Evolutionary conservation across 1,140 invertebrate genomes (phyloP).

Genomic region (Diabrotica undecimpunctata): DNA sequence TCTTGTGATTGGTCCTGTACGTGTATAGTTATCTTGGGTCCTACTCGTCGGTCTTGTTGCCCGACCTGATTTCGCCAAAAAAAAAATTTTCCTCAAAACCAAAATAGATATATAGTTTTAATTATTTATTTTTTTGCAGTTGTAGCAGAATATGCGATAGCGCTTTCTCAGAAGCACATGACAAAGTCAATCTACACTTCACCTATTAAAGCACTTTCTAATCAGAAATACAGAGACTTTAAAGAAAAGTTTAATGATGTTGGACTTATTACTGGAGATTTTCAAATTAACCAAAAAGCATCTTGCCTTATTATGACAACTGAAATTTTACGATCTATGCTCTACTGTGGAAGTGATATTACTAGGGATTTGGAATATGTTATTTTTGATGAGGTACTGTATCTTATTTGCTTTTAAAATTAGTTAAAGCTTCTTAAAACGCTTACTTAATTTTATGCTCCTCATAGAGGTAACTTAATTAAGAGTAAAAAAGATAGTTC

Average conservation of each 20-base stretch:
- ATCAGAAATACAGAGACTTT: conserved; percentile 99
- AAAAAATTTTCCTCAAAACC: too few species aligned
- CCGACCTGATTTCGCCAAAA: too few species aligned
- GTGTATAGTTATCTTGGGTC: too few species aligned
- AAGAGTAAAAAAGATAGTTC: too few species aligned
- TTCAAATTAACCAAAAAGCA: conserved; percentile 92
- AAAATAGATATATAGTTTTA: too few species aligned
- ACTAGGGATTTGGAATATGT: conserved; percentile 97
- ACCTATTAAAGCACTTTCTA: conserved; percentile 98
- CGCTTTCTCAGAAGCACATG: conserved; percentile 87
- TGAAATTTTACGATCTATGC: conserved; percentile 95
- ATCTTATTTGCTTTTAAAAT: too few species aligned
- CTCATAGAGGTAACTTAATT: too few species aligned
- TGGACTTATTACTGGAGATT: conserved; percentile 92
- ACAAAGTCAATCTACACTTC: conserved; percentile 97
- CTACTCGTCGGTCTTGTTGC: too few species aligned
- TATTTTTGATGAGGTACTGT: conserved; percentile 86
- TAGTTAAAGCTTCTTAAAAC: too few species aligned
- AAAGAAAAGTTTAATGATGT: conserved; percentile 89
- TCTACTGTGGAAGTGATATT: conserved; percentile 93
- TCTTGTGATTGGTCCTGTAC: too few species aligned
- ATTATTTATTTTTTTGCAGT: conserved; percentile 55
- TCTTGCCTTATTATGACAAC: conserved; percentile 99
- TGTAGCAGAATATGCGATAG: conserved; percentile 98
- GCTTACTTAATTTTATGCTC: too few species aligned